A percentile compares a stretch with the other conserved stretches of the same genome.
Evolutionary conservation across 2,888 invertebrate genomes (phyloP).

Genomic region (Molorchus minor): DNA sequence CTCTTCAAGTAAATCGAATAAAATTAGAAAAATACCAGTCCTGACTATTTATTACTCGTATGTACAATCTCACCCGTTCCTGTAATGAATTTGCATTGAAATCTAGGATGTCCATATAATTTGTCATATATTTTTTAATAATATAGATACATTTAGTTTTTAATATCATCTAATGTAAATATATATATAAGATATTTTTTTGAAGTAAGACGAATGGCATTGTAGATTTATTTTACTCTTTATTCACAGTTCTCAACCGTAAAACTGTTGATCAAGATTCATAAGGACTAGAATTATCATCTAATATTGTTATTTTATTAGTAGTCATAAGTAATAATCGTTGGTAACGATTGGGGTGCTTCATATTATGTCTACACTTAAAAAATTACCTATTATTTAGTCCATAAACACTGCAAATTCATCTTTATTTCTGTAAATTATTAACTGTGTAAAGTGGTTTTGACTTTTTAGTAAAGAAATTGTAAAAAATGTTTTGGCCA

Average conservation of each 20-base stretch:
- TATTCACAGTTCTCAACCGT: slow-evolving; percentile 1
- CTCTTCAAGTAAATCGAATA: too few species aligned
- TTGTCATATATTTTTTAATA: slow-evolving; percentile 42
- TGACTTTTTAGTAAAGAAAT: too few species aligned
- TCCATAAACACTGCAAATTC: too few species aligned
- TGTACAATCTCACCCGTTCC: slow-evolving; percentile 12
- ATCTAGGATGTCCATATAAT: slow-evolving; percentile 46
- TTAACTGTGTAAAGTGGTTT: too few species aligned
- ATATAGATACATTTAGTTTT: slow-evolving; percentile 47
- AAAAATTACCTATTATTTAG: too few species aligned
- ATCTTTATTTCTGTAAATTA: too few species aligned
- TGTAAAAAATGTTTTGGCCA: too few species aligned
- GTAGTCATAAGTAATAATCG: background rate
- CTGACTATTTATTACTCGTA: slow-evolving; percentile 13
- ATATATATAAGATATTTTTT: slow-evolving; percentile 54
- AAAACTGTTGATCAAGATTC: slow-evolving; percentile 15
- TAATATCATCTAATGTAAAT: slow-evolving; percentile 56
- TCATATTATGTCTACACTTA: too few species aligned
- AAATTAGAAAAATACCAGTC: slow-evolving; percentile 13
- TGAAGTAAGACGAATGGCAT: slow-evolving; percentile 45
- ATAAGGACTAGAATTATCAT: slow-evolving; percentile 14
- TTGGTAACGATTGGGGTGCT: slow-evolving; percentile 1
- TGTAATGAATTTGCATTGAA: slow-evolving; percentile 6
- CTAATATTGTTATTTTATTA: background rate
- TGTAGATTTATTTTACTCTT: slow-evolving; percentile 34